phyloP scores from a whole-genome alignment of 2,797 vertebrate species.

The Crenichthys baileyi region DNA sequence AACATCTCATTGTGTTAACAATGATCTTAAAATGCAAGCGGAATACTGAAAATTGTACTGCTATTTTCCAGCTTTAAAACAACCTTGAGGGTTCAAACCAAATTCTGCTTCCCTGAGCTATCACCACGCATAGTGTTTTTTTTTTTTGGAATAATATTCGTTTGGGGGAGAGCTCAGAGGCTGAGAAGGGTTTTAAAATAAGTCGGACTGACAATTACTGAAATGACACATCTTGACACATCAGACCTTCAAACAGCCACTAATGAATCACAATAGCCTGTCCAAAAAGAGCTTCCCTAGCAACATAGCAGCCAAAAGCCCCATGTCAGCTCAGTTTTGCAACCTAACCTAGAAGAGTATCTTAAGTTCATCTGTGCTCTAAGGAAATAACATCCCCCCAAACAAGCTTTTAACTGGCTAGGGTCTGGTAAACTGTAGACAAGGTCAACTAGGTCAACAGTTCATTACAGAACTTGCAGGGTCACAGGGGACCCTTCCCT shows the following conservation, averaged over 20 bases:
- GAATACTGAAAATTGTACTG: background rate
- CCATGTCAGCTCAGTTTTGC: slow-evolving; percentile 22
- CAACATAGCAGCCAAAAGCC: slow-evolving; percentile 24
- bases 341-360: slow-evolving; percentile 22
- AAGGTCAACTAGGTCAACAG: too few relatives aligned
- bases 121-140: slow-evolving; percentile 10
- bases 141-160: slow-evolving; percentile 38
- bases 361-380: slow-evolving; percentile 1
- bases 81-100: slow-evolving; percentile 15
- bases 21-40: background rate
- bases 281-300: slow-evolving; percentile 65
- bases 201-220: slow-evolving; percentile 71
- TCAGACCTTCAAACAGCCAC: slow-evolving; percentile 59
- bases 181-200: slow-evolving; percentile 40
- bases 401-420: background rate
- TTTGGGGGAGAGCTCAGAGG: slow-evolving; percentile 46
- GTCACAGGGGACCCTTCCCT: too few relatives aligned
- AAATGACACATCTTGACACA: slow-evolving; percentile 70
- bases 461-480: too few relatives aligned
- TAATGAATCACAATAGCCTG: slow-evolving; percentile 67
- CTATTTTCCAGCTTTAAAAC: slow-evolving; percentile 4
- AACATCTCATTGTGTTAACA: background rate
- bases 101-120: slow-evolving; percentile 33
- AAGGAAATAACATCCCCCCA: slow-evolving; percentile 6
- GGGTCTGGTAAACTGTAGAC: too few relatives aligned